Evolutionary conservation across 2,113 vertebrate species (phyloP).

Genomic region (Pelecanus crispus): DNA sequence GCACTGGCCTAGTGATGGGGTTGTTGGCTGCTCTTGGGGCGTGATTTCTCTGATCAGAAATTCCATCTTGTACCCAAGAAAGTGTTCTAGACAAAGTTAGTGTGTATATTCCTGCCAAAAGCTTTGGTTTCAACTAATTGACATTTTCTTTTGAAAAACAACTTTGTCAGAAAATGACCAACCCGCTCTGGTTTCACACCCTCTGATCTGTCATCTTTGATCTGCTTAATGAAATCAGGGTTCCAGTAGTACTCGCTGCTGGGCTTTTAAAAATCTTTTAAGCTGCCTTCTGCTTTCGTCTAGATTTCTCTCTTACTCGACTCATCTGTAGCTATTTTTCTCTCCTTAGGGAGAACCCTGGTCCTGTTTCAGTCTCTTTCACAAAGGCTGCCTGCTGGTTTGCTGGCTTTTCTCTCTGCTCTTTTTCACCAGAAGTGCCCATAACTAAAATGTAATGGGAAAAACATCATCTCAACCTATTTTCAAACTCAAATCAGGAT

Average conservation of each 20-base stretch:
- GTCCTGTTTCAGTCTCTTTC: constrained; percentile 30
- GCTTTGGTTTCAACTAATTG: constrained; percentile 10
- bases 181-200: background rate
- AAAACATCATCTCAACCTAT: background rate
- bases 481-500: background rate
- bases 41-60: background rate
- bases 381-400: constrained; percentile 21
- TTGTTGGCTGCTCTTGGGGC: background rate
- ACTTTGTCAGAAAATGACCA: constrained; percentile 16
- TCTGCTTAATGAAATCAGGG: constrained; percentile 20
- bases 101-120: background rate
- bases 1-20: background rate
- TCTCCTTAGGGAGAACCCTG: constrained; percentile 15
- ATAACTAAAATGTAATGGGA: background rate
- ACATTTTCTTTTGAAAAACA: constrained; percentile 14
- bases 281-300: background rate
- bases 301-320: background rate
- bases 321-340: constrained; percentile 31
- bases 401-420: background rate
- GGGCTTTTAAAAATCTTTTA: constrained; percentile 6
- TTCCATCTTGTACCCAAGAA: background rate
- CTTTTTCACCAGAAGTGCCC: background rate
- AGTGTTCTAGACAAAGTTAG: background rate
- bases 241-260: constrained; percentile 18
- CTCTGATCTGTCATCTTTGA: constrained; percentile 40